Evolutionary conservation across 1,140 invertebrate genomes (phyloP).

Genomic region (Calycopis cecrops): DNA sequence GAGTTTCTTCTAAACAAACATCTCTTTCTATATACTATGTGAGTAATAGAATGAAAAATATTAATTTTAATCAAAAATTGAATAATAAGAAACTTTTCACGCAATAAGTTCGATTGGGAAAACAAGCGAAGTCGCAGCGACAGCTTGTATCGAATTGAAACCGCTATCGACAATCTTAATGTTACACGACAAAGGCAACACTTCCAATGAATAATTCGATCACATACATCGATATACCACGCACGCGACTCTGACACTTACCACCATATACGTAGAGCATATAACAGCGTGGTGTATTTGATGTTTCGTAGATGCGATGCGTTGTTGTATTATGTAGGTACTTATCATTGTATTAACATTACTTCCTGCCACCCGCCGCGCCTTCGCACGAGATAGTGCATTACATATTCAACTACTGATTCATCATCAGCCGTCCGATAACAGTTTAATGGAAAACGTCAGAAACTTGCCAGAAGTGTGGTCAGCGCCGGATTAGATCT

Average conservation of each 20-base stretch:
- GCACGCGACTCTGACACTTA: neutral
- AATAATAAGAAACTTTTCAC: too few species aligned
- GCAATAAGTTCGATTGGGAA: too few species aligned
- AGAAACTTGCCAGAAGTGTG: too few species aligned
- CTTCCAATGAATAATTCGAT: neutral
- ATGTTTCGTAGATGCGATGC: neutral
- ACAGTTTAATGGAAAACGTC: too few species aligned
- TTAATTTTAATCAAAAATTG: too few species aligned
- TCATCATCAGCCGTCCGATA: neutral
- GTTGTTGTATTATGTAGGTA: neutral
- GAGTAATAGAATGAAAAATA: too few species aligned
- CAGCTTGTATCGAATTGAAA: too few species aligned
- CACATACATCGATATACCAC: neutral
- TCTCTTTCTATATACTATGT: too few species aligned
- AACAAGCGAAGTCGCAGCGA: too few species aligned
- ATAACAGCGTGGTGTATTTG: too few species aligned
- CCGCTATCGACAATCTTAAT: neutral
- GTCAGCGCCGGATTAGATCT: too few species aligned
- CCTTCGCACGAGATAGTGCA: neutral
- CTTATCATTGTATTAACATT: constrained; percentile 1
- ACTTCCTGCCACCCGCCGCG: constrained; percentile 7
- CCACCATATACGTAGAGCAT: neutral
- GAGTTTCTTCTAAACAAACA: too few species aligned
- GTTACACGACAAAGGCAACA: constrained; percentile 1
- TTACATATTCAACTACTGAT: constrained; percentile 2